phyloP scores from a whole-genome alignment of 2,113 vertebrate species.

The Bambusicola thoracicus region DNA sequence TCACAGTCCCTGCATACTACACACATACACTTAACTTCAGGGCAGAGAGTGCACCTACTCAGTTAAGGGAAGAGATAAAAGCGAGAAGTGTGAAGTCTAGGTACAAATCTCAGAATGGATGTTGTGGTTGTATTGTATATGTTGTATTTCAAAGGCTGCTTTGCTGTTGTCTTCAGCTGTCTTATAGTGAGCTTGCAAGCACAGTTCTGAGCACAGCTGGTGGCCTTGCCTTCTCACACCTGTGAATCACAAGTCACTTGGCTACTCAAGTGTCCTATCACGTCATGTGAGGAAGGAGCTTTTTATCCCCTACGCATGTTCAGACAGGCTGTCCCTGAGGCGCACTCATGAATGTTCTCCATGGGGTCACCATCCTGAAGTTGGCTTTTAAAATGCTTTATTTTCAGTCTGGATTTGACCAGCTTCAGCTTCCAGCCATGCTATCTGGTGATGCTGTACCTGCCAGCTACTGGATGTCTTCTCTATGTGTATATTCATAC shows the following conservation, averaged over 20 bases:
- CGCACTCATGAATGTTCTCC: background rate
- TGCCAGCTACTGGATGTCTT: background rate
- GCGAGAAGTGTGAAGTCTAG: background rate
- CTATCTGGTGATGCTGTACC: background rate
- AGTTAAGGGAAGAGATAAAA: background rate
- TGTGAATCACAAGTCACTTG: background rate
- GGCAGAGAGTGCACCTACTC: background rate
- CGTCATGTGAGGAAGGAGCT: background rate
- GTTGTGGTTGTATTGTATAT: background rate
- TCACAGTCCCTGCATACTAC: rapidly evolving
- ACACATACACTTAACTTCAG: background rate
- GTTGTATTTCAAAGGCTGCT: background rate
- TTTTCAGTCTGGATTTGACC: background rate
- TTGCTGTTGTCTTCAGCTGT: background rate
- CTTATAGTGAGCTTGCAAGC: background rate
- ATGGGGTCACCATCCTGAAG: background rate
- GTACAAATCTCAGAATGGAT: background rate
- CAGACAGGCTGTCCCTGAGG: background rate
- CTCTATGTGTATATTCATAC: rapidly evolving
- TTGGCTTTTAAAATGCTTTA: background rate
- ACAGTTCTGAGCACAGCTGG: constrained; percentile 20
- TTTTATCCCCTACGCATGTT: background rate
- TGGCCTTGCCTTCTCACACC: background rate
- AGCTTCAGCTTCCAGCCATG: background rate
- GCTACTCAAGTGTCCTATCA: background rate